These are phyloP conservation scores for Trachelus iudaicus DNA, from an alignment of 2,888 invertebrate genomes.

Conservation along the genomic window DNA sequence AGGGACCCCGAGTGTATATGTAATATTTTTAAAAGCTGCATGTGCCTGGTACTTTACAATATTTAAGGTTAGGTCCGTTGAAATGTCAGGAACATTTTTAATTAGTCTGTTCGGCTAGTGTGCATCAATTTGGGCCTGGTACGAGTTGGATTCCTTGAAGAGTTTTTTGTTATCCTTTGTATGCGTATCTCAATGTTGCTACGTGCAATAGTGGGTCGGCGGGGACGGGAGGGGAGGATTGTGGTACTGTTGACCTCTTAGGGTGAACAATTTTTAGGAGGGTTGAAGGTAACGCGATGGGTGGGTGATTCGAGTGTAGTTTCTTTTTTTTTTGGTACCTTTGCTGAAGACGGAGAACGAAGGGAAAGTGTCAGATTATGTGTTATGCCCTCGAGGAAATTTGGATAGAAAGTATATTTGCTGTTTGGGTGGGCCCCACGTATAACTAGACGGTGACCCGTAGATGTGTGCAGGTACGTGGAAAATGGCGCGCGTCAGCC, in stretches of 20 bases:
- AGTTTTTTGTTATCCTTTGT: neutral
- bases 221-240: neutral
- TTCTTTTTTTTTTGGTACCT: neutral
- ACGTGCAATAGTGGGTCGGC: neutral
- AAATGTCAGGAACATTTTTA: neutral
- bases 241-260: neutral
- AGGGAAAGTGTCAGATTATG: neutral
- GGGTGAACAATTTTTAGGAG: neutral
- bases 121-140: no score
- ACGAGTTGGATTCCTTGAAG: neutral
- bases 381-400: neutral
- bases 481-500: neutral
- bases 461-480: neutral
- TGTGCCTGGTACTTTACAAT: neutral
- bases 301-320: neutral
- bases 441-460: neutral
- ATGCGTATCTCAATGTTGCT: neutral
- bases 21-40: neutral
- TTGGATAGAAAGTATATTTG: neutral
- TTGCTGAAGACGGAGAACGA: neutral
- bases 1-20: neutral
- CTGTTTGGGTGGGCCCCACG: neutral
- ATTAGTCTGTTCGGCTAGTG: neutral
- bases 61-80: neutral
- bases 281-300: neutral